Percentiles rank a stretch among this genome's conserved stretches.
Evolutionary conservation across 1,140 invertebrate species (phyloP).

Genomic region (Sipha flava): DNA sequence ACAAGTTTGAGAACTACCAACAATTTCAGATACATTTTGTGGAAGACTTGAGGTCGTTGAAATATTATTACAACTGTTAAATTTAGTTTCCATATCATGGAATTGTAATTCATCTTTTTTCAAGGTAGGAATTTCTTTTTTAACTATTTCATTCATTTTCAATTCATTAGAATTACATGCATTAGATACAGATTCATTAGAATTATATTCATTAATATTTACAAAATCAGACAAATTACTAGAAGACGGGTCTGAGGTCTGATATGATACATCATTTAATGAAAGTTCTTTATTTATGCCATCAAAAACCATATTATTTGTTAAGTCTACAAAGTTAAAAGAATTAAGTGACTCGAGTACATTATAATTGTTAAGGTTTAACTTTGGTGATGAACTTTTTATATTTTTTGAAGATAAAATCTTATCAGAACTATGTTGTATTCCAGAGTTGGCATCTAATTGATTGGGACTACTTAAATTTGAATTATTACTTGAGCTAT

Average conservation of each 20-base stretch:
- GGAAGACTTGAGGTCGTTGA: not conserved
- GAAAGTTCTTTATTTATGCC: not conserved
- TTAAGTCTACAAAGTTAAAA: not conserved
- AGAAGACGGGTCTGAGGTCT: not conserved
- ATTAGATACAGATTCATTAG: not conserved
- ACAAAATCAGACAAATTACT: not conserved
- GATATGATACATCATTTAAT: not conserved
- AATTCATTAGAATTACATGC: not conserved
- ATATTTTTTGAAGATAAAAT: not conserved
- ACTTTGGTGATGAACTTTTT: not conserved
- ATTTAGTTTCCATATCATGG: not conserved
- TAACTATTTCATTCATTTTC: not conserved
- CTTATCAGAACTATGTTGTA: not conserved
- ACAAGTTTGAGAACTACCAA: not conserved
- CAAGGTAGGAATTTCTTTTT: not conserved
- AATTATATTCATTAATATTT: not conserved
- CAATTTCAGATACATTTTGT: not conserved
- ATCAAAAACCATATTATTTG: not conserved
- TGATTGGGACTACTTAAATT: not conserved
- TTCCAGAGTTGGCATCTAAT: not conserved
- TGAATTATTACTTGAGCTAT: not conserved
- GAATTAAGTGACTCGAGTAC: not conserved
- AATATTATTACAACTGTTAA: not conserved
- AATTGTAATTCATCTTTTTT: not conserved
- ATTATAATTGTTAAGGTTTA: not conserved